Conservation (phyloP, 2,888 invertebrate genomes). For the Carterocephalus palaemon region DNA sequence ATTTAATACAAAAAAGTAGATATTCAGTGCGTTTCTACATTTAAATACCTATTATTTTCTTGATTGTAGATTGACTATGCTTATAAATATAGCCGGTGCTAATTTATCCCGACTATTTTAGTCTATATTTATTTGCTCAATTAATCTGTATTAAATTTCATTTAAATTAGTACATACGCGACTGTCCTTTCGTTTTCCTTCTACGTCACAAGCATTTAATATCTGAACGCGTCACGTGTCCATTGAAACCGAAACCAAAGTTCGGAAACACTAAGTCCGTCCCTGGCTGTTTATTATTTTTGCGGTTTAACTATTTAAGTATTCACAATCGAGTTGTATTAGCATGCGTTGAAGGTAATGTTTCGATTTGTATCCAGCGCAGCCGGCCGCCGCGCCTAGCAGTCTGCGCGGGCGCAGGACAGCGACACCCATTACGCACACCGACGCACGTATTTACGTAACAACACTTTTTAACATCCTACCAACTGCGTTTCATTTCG, state of each 20-base stretch:
- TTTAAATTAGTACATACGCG: neutral
- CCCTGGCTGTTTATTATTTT: slow-evolving; percentile 13
- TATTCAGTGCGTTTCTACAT: too few species aligned
- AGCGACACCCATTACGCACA: slow-evolving; percentile 29
- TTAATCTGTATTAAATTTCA: slow-evolving; percentile 7
- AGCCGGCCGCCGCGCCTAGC: slow-evolving; percentile 35
- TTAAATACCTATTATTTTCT: too few species aligned
- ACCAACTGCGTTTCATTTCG: slow-evolving; percentile 18
- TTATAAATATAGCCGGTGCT: slow-evolving; percentile 1
- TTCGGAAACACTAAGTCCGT: too few species aligned
- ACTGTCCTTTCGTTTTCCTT: slow-evolving; percentile 20
- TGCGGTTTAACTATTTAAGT: slow-evolving; percentile 11
- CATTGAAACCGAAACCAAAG: slow-evolving; percentile 10
- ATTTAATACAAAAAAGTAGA: too few species aligned
- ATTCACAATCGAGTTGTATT: slow-evolving; percentile 13
- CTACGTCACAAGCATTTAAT: slow-evolving; percentile 11
- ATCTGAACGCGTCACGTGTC: slow-evolving; percentile 16
- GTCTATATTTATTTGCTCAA: slow-evolving; percentile 9
- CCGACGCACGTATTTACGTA: slow-evolving; percentile 28
- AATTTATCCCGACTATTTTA: slow-evolving; percentile 14
- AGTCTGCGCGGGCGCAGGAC: slow-evolving; percentile 33
- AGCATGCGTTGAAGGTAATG: slow-evolving; percentile 18
- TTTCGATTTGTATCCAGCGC: slow-evolving; percentile 18
- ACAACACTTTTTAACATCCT: slow-evolving; percentile 20
- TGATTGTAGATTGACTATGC: too few species aligned